phyloP scores from a whole-genome alignment of 2,113 vertebrate genomes.

The Brachionichthys hirsutus region DNA sequence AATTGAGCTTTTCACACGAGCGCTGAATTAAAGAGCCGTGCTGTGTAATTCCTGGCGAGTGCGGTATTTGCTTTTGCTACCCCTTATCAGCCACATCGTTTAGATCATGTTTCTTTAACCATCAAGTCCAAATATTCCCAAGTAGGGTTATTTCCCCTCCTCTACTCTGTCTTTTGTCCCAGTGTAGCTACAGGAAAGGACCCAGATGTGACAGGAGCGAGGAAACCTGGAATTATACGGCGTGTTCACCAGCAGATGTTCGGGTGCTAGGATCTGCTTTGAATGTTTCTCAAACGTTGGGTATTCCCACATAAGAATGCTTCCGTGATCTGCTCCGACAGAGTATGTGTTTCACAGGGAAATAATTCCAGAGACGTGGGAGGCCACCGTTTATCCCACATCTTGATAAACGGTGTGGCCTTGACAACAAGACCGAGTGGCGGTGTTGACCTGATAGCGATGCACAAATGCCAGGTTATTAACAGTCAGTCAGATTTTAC shows the following conservation, averaged over 20 bases:
- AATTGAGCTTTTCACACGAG: constrained; percentile 17
- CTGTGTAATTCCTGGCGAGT: constrained; percentile 35
- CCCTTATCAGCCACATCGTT: constrained; percentile 36
- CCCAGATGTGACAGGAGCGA: constrained; percentile 35
- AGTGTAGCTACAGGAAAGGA: constrained; percentile 21
- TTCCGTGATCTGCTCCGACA: constrained; percentile 27
- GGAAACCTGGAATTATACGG: constrained; percentile 10
- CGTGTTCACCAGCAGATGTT: constrained; percentile 14
- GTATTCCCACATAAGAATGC: constrained; percentile 5
- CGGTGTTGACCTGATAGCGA: constrained; percentile 5
- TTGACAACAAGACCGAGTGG: constrained; percentile 8
- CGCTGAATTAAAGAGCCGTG: constrained; percentile 19
- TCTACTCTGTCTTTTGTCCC: constrained; percentile 12
- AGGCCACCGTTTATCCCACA: constrained; percentile 16
- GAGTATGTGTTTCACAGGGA: constrained; percentile 1
- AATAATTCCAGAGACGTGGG: not conserved
- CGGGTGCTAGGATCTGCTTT: constrained; percentile 4
- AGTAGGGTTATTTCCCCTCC: constrained; percentile 43
- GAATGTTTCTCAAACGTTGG: constrained; percentile 4
- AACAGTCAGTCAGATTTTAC: too few relatives aligned
- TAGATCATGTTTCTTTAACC: constrained; percentile 54
- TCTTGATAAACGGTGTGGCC: constrained; percentile 38
- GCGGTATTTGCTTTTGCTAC: constrained; percentile 35
- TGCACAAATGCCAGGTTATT: constrained; percentile 19
- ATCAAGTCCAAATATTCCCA: constrained; percentile 46